Base-by-base conservation (phyloP, 2,113 vertebrate species). In the Lasiurus borealis region DNA sequence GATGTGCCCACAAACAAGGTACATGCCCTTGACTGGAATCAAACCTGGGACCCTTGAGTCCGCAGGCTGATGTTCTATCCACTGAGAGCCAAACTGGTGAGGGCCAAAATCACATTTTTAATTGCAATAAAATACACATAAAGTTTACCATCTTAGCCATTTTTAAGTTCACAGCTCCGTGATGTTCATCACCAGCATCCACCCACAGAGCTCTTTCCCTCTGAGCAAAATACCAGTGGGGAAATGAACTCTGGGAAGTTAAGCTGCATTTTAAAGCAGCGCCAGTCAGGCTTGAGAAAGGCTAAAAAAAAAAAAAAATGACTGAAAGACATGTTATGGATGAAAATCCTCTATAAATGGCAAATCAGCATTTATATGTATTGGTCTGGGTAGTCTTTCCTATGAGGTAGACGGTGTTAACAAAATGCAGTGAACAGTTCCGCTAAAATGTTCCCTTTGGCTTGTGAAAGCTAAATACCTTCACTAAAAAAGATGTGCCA, bases 61-160 rank as follows among this genome's bases (percentile, higher is more conserved):
- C 16, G 1, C 52, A 54, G 16, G 52, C 52, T 5, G 16, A n/a
- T n/a, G n/a, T n/a, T n/a, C n/a, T n/a, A n/a, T n/a, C n/a, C n/a
- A 57, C 54, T 57, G 54, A 57, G n/a, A n/a, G 54, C 18, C 54
- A 54, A 54, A 54, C 52, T 6, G 6, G 52, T 54, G 19, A 54
- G 52, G 52, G 52, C 52, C 57, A 57, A 93, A 89, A 48, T 52
- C 90, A 62, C 59, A 62, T 62, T 96, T 59, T 82, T 18, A 16
- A 59, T 68, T 52, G 23, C 66, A 69, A 48, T 54, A 69, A 91
- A 88, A 76, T 66, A 50, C 46, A 25, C n/a, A 23, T 23, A 6
- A 69, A 64, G 36, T 83, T n/a, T 66, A 52, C 46, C 31, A 2
- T 73, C 16, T 27, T 78, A 8, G 46, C n/a, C 36, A 59, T 52